These are phyloP conservation scores for Spinibarbus caldwelli DNA, from an alignment of 2,797 vertebrate genomes.

Conservation along the genomic window DNA sequence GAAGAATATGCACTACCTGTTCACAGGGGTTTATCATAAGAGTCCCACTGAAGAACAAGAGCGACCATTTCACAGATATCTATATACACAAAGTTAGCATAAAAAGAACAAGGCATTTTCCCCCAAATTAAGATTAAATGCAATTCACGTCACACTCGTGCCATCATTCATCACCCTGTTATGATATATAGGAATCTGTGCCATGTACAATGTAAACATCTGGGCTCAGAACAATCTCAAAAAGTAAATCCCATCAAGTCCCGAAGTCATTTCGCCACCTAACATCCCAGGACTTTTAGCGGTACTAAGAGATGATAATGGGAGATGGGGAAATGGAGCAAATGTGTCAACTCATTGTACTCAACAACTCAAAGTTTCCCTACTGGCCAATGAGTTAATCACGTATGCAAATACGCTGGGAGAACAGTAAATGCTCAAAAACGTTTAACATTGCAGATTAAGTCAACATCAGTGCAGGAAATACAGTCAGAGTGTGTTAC, in stretches of 20 bases:
- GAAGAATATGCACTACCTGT: conserved; percentile 60
- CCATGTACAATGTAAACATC: conserved; percentile 91
- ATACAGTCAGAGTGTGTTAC: conserved; percentile 17
- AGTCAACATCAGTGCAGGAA: conserved; percentile 22
- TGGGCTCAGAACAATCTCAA: conserved; percentile 75
- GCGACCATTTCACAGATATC: conserved; percentile 36
- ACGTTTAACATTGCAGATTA: conserved; percentile 20
- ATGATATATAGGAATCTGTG: conserved; percentile 71
- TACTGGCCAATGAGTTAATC: conserved; percentile 19
- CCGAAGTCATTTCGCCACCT: conserved; percentile 34
- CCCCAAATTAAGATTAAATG: conserved; percentile 48
- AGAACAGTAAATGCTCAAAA: conserved; percentile 10
- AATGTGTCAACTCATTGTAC: conserved; percentile 25
- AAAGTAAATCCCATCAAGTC: conserved; percentile 49
- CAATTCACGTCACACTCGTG: conserved; percentile 45
- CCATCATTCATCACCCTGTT: conserved; percentile 72
- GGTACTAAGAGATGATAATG: conserved; percentile 22
- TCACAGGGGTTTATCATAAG: conserved; percentile 39
- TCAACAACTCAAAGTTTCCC: too few species aligned
- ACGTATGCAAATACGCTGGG: conserved; percentile 10
- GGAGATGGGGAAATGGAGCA: conserved; percentile 6
- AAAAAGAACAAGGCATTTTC: conserved; percentile 58
- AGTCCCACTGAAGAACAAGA: conserved; percentile 39
- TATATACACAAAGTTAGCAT: conserved; percentile 69
- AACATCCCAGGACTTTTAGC: conserved; percentile 40